phyloP scores from a whole-genome alignment of 2,888 invertebrate genomes.

The Xestia xanthographa region DNA sequence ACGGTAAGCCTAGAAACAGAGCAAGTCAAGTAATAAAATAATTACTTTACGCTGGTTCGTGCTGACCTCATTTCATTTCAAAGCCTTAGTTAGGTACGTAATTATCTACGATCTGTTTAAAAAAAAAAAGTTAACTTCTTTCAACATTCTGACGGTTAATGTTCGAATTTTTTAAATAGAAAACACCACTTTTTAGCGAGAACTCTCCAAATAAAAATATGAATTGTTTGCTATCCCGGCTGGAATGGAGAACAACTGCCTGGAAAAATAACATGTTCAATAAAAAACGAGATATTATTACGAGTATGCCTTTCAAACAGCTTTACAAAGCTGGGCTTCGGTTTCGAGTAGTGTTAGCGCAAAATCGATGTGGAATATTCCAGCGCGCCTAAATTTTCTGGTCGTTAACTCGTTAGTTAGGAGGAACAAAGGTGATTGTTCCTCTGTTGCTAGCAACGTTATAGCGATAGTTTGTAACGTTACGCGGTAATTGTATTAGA shows the following conservation, averaged over 20 bases:
- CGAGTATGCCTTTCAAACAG: not conserved
- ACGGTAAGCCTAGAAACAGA: not conserved
- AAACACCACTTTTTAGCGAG: not conserved
- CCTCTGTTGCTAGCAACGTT: not conserved
- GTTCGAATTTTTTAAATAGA: not conserved
- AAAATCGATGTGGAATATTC: constrained; percentile 10
- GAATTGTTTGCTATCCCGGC: constrained; percentile 2
- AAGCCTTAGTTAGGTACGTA: constrained; percentile 16
- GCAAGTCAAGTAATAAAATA: constrained; percentile 12
- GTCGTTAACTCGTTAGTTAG: constrained; percentile 4
- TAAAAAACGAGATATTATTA: constrained; percentile 7
- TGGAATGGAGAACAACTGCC: not conserved
- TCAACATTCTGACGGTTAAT: constrained; percentile 7
- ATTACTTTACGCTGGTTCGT: constrained; percentile 18
- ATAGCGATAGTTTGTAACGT: constrained; percentile 3
- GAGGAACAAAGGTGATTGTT: constrained; percentile 6
- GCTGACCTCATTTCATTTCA: constrained; percentile 29
- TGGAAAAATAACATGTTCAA: constrained; percentile 3
- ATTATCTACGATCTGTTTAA: constrained; percentile 29
- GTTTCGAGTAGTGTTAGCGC: not conserved
- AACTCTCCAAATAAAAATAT: not conserved
- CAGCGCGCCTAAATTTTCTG: not conserved
- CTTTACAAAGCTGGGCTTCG: constrained; percentile 7
- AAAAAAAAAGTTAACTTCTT: constrained; percentile 14
- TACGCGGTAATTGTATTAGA: constrained; percentile 8